Conservation (phyloP, 2,888 invertebrate species). For the Tetrapedia diversipes region DNA sequence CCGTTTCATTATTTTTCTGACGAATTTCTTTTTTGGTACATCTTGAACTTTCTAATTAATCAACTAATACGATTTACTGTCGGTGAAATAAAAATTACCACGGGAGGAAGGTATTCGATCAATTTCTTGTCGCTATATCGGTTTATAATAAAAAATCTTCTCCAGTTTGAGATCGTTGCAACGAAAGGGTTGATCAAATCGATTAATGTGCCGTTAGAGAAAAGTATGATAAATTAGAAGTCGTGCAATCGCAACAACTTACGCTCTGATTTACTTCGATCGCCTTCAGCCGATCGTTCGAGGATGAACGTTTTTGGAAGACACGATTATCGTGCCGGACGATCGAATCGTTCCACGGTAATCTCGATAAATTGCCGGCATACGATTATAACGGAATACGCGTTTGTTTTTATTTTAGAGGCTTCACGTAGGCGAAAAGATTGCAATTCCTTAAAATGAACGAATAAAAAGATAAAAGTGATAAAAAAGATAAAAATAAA, state of each 20-base stretch:
- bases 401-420: not conserved
- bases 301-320: slow-evolving; percentile 4
- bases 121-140: no score
- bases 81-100: no score
- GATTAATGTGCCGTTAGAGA: slow-evolving; percentile 4
- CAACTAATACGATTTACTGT: no score
- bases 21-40: no score
- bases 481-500: no score
- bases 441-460: not conserved
- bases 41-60: no score
- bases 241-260: not conserved
- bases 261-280: slow-evolving; percentile 17
- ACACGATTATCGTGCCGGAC: not conserved
- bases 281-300: not conserved
- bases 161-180: no score
- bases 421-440: not conserved
- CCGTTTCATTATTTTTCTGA: no score
- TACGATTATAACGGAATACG: not conserved
- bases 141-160: no score
- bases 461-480: no score
- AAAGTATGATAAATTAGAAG: not conserved
- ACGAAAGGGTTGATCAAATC: no score
- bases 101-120: no score
- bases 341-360: not conserved
- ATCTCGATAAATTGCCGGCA: slow-evolving; percentile 5